phyloP scores from a whole-genome alignment of 2,113 vertebrate genomes.

The Xenotilapia longispinis region DNA sequence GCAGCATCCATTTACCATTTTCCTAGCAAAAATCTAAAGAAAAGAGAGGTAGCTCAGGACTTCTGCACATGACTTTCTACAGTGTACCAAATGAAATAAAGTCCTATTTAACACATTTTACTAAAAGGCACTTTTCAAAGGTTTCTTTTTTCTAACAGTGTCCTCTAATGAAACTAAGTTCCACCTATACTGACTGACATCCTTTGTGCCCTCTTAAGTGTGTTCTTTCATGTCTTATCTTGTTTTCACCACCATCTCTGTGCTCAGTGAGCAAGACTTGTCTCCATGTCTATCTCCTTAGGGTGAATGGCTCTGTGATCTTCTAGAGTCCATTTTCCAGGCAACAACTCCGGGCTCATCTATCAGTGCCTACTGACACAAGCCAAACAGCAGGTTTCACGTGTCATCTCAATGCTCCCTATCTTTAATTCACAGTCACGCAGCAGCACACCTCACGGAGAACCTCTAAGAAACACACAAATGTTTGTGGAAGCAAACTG shows the following conservation, averaged over 20 bases:
- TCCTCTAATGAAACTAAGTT: not conserved
- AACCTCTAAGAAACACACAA: not conserved
- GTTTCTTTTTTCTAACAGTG: not conserved
- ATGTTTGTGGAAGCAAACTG: not conserved
- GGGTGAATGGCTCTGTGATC: conserved; percentile 35
- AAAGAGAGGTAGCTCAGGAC: not conserved
- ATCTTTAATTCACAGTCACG: not conserved
- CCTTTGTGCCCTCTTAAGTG: not conserved
- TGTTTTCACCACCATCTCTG: not conserved
- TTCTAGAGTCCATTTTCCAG: conserved; percentile 20
- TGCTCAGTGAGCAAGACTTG: not conserved
- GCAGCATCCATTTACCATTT: not conserved
- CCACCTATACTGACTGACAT: not conserved
- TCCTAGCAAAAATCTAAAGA: not conserved
- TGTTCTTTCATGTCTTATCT: conserved; percentile 9
- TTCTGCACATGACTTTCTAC: not conserved
- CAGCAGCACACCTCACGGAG: not conserved
- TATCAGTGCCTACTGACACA: conserved; percentile 39
- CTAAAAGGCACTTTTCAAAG: not conserved
- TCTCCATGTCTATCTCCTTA: conserved; percentile 8
- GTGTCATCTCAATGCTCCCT: not conserved
- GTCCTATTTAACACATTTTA: not conserved
- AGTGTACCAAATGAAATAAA: not conserved
- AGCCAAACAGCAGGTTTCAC: conserved; percentile 3
- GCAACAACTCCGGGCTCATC: conserved; percentile 4